A percentile compares a stretch with the other conserved stretches of the same genome.
These are phyloP conservation scores for Fistularia commersonii DNA, from an alignment of 2,797 vertebrate species.

Conservation along the genomic window DNA sequence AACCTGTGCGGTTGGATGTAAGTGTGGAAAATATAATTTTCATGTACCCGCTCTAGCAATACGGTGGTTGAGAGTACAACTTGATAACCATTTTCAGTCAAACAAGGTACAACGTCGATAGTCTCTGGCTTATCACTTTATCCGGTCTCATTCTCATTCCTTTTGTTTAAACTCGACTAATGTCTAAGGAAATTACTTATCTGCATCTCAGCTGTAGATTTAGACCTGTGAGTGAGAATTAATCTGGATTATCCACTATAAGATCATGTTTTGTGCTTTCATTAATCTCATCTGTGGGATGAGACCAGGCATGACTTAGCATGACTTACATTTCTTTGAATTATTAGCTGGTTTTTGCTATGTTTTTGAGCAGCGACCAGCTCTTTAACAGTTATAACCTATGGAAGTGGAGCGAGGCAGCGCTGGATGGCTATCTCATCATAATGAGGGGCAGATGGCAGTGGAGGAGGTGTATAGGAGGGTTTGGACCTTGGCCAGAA, in stretches of 20 bases:
- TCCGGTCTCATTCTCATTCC: slow-evolving; percentile 22
- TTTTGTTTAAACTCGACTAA: slow-evolving; percentile 29
- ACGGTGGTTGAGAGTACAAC: slow-evolving; percentile 25
- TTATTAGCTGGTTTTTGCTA: slow-evolving; percentile 17
- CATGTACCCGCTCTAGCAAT: slow-evolving; percentile 50
- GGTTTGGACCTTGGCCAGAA: slow-evolving; percentile 55
- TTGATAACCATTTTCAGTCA: slow-evolving; percentile 38
- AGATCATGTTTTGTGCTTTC: no score
- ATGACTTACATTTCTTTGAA: not conserved
- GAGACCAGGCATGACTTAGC: slow-evolving; percentile 5
- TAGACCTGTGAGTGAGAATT: slow-evolving; percentile 26
- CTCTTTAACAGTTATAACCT: slow-evolving; percentile 9
- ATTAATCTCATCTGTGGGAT: slow-evolving; percentile 11
- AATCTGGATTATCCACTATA: slow-evolving; percentile 29
- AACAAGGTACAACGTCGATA: slow-evolving; percentile 43
- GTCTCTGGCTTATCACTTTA: slow-evolving; percentile 51
- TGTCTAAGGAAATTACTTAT: slow-evolving; percentile 36
- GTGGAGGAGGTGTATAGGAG: slow-evolving; percentile 33
- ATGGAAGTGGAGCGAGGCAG: slow-evolving; percentile 5
- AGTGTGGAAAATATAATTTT: slow-evolving; percentile 62
- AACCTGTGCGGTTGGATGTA: slow-evolving; percentile 60
- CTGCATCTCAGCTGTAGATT: slow-evolving; percentile 38
- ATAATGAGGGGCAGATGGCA: slow-evolving; percentile 68
- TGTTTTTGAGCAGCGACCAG: slow-evolving; percentile 21
- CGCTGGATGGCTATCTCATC: slow-evolving; percentile 39